Percentiles rank a stretch among this genome's conserved stretches.
Evolutionary conservation across 2,797 vertebrate genomes (phyloP).

Genomic region (Cuniculus paca): DNA sequence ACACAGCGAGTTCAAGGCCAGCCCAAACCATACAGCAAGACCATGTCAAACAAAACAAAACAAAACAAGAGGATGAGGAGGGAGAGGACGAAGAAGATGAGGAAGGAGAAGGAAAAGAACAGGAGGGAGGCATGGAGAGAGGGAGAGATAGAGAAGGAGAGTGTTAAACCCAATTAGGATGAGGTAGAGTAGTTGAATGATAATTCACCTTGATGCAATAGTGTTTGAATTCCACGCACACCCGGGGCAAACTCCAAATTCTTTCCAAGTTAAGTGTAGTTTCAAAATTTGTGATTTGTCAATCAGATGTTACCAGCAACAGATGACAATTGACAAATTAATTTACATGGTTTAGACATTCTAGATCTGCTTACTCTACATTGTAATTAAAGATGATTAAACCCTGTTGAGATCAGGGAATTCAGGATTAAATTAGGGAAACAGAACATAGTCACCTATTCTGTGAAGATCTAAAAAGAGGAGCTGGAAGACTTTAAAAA

Average conservation of each 20-base stretch:
- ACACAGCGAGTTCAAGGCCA: neutral
- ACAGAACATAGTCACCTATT: neutral
- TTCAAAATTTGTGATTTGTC: constrained; percentile 41
- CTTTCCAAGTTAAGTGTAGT: neutral
- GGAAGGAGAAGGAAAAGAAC: neutral
- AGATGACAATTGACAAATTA: neutral
- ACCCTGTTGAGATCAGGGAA: neutral
- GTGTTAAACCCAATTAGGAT: neutral
- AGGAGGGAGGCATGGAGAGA: neutral
- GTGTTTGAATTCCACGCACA: neutral
- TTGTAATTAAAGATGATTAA: constrained; percentile 44
- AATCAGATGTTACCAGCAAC: neutral
- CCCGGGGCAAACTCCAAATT: neutral
- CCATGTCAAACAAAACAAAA: neutral
- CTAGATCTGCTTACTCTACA: neutral
- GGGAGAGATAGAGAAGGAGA: neutral
- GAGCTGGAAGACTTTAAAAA: neutral
- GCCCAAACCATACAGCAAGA: neutral
- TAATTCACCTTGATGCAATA: neutral
- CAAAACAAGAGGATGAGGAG: neutral
- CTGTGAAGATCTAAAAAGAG: neutral
- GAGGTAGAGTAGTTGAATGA: neutral
- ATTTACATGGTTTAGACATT: constrained; percentile 42
- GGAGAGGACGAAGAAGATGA: neutral
- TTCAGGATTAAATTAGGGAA: neutral